Evolutionary conservation across 2,888 invertebrate species (phyloP).

Genomic region (Plemyria rubiginata): DNA sequence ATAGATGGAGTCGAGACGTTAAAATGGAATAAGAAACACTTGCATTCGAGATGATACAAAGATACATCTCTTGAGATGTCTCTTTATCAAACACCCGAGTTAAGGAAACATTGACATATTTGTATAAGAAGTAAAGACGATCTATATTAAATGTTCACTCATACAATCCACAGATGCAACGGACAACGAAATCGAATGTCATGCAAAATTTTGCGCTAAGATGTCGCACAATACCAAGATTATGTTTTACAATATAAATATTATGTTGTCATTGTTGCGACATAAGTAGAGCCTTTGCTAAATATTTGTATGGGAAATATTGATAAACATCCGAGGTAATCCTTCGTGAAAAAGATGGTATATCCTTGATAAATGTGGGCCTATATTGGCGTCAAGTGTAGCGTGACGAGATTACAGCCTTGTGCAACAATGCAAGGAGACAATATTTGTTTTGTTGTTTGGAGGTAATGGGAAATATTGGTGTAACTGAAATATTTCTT

Average conservation of each 20-base stretch:
- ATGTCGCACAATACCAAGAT: constrained; percentile 59
- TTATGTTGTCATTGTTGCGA: constrained; percentile 72
- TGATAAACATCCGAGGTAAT: constrained; percentile 71
- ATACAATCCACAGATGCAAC: constrained; percentile 35
- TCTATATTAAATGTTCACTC: constrained; percentile 23
- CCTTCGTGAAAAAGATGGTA: constrained; percentile 24
- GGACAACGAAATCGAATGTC: constrained; percentile 56
- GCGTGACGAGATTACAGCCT: constrained; percentile 77
- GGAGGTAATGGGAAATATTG: constrained; percentile 22
- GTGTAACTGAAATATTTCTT: background rate
- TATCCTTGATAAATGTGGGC: constrained; percentile 66
- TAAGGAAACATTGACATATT: constrained; percentile 7
- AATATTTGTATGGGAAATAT: constrained; percentile 73
- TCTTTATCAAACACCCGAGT: background rate
- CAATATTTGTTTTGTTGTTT: constrained; percentile 34
- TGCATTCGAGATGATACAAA: background rate
- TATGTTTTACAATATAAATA: constrained; percentile 71
- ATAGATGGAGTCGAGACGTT: too few relatives aligned
- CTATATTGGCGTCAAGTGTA: constrained; percentile 81
- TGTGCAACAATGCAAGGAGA: constrained; percentile 67
- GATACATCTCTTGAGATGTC: background rate
- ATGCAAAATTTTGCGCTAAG: constrained; percentile 61
- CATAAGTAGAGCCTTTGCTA: constrained; percentile 53
- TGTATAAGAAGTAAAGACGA: constrained; percentile 14
- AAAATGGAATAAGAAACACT: too few relatives aligned